phyloP scores from a whole-genome alignment of 1,140 invertebrate genomes.

The Pseudomyrmex dendroicus region DNA sequence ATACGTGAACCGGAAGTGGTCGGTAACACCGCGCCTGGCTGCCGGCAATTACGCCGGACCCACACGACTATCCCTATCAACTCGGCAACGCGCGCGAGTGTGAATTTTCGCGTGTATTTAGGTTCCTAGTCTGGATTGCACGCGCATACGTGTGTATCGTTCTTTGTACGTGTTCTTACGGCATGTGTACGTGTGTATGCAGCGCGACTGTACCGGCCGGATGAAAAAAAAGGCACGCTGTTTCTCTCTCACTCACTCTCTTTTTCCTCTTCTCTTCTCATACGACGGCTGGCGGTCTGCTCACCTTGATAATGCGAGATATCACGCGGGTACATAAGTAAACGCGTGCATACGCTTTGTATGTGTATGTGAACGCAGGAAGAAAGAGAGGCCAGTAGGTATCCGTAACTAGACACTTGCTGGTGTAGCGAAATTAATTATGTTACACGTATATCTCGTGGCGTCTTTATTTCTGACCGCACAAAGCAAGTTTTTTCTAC shows the following conservation, averaged over 20 bases:
- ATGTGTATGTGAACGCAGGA: constrained; percentile 28
- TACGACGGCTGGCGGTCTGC: constrained; percentile 59
- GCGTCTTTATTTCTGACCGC: neutral
- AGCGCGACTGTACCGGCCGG: constrained; percentile 46
- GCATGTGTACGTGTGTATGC: neutral
- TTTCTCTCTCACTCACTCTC: neutral
- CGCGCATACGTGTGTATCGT: neutral
- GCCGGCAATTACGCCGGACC: constrained; percentile 80
- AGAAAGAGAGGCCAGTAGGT: constrained; percentile 64
- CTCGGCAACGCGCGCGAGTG: constrained; percentile 62
- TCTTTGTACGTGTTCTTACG: neutral
- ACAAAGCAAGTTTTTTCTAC: neutral
- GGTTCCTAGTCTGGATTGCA: constrained; percentile 34
- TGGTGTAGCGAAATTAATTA: constrained; percentile 68
- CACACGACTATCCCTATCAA: constrained; percentile 78
- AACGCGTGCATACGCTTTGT: constrained; percentile 40
- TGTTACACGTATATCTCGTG: constrained; percentile 13
- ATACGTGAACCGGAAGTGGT: constrained; percentile 83
- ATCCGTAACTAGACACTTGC: constrained; percentile 67
- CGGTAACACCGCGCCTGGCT: constrained; percentile 77
- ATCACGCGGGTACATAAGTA: constrained; percentile 70
- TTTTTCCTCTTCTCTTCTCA: neutral
- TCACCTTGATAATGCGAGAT: constrained; percentile 77
- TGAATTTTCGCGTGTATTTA: constrained; percentile 49
- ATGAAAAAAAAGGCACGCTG: constrained; percentile 64